phyloP scores from a whole-genome alignment of 2,113 vertebrate genomes.

The Cryptotis parvus region DNA sequence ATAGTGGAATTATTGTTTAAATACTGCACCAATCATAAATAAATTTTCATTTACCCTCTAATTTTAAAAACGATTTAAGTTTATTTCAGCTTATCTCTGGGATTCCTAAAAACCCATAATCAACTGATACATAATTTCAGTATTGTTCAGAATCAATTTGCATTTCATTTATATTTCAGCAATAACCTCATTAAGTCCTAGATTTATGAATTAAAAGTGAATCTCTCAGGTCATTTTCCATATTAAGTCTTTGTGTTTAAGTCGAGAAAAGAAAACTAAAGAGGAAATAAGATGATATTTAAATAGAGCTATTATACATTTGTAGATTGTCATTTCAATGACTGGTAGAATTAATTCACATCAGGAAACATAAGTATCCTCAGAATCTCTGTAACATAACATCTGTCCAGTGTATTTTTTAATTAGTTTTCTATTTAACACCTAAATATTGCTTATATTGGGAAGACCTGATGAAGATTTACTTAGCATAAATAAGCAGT shows the following conservation, averaged over 20 bases:
- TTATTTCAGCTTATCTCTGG: not conserved
- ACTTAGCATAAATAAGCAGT: not conserved
- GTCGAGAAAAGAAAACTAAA: not conserved
- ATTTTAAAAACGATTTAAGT: not conserved
- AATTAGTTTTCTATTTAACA: not conserved
- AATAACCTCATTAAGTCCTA: not conserved
- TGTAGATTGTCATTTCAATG: not conserved
- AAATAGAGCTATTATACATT: not conserved
- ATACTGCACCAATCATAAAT: not conserved
- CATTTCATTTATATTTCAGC: not conserved
- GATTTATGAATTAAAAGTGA: not conserved
- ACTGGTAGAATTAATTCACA: not conserved
- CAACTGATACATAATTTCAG: not conserved
- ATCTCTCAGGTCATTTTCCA: not conserved
- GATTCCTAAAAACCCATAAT: not conserved
- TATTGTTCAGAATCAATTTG: not conserved
- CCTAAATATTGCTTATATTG: not conserved
- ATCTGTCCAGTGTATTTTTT: not conserved
- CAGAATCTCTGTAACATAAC: not conserved
- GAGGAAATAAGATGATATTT: not conserved
- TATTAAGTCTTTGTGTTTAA: not conserved
- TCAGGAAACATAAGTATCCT: not conserved
- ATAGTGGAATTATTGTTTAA: not conserved
- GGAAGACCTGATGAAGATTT: slow-evolving; percentile 32
- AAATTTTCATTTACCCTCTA: not conserved